Evolutionary conservation across 2,797 vertebrate genomes (phyloP), one percentile per base, ranked within the genome.

Genomic region (Thunnus albacares): DNA sequence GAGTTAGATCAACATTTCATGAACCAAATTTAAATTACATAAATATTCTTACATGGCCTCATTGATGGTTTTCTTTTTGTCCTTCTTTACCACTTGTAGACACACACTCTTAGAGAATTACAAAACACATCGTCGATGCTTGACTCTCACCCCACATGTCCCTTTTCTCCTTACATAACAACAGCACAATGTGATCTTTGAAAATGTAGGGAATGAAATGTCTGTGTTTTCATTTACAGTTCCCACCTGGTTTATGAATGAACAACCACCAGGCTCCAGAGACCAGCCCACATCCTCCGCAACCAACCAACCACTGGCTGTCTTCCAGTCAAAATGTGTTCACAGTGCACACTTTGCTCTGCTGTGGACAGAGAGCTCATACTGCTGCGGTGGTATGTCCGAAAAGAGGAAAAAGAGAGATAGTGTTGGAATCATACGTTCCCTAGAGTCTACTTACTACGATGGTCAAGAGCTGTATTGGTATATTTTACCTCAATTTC

Each of bases 201-300:
- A 93, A 80, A 84, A 80, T 41, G 80, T 74, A 55, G 85, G 85
- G 80, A 83, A 80, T 58, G 77, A 82, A 80, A 91, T 84, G 88
- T 92, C 88, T 91, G 90, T 81, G 80, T 90, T 93, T 92, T 94
- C 89, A 91, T 93, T 94, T 93, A 93, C 86, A 87, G 90, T 86
- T 92, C 90, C 90, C 93, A 93, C 89, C 93, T 94, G 92, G 90
- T 92, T 93, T 90, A 94, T 93, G 92, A 95, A 93, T 94, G 92
- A 93, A 94, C 87, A 93, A 91, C 91, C 86, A n/a, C 80, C 57
- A 30, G 84, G 86, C 92, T 93, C 92, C 86, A 82, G 89, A 90
- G 89, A 92, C 89, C 83, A 72, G 85, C 92, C 91, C 93, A 93
- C 93, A 93, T 94, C 93, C 92, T 93, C 92, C 79, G 28, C 90